Base-by-base conservation (phyloP, 2,797 vertebrate genomes). In the Hydrophis major region DNA sequence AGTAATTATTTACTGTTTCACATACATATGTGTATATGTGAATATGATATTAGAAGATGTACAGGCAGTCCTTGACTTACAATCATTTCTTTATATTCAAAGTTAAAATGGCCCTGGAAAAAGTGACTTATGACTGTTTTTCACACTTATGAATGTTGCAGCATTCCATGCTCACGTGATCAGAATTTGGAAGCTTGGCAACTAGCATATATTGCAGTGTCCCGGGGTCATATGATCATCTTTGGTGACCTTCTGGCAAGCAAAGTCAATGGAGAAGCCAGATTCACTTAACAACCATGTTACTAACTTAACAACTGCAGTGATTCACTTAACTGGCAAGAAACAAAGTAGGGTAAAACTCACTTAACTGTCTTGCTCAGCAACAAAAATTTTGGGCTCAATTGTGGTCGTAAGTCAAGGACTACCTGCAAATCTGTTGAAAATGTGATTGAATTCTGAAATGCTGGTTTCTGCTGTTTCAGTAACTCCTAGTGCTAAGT, bases 1-100 rank as follows among this genome's bases (percentile, higher is more conserved):
- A 97, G 97, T 98, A 96, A 96, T 95, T 93, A 50, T 63, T 91
- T 55, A 16, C 63, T 53, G 14, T 92, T 95, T 22, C 22, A 90
- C 2, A 1, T 83, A 42, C 22, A 18, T 42, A 22, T 42, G 8
- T 2, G 18, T 78, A 3, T 42, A 22, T 42, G 37, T 83, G 74
- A 42, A 89, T 28, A 86, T 2, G 3, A 27, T 22, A 93, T 92
- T 94, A 42, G 32, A 90, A 88, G 56, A 28, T 57, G 13, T 56
- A 37, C 69, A 74, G 69, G 32, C 32, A 69, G 14, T 69, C n/a
- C 66, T 32, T 69, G 66, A 69, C 66, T 69, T 69, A 69, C 6
- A 0, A 32, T 32, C 66, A 32, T 69, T 69, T 69, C 5, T 69
- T 69, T 69, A 69, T 32, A 14, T 69, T 69, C n/a, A 69, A 32